Conservation (phyloP, 2,113 vertebrate species). For the Daboia siamensis region DNA sequence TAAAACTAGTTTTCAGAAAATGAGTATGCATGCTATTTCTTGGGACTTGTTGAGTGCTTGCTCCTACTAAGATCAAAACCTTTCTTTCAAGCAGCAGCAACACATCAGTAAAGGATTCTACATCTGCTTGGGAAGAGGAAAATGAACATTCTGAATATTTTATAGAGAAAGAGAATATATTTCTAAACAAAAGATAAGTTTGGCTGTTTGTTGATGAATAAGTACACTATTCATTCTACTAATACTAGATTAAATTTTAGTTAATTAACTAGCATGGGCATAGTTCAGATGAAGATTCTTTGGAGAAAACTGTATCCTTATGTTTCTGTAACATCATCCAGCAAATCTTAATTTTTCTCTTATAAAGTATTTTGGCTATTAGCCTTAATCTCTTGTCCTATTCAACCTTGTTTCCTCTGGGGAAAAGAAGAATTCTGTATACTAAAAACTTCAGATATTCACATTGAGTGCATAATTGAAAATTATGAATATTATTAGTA, state of each 20-base stretch:
- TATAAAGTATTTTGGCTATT: background rate
- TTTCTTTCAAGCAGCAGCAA: background rate
- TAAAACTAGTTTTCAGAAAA: background rate
- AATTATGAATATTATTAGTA: slow-evolving; percentile 52
- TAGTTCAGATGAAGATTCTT: background rate
- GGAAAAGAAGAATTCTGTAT: slow-evolving; percentile 10
- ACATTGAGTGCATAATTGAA: slow-evolving; percentile 1
- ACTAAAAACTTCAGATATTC: slow-evolving; percentile 8
- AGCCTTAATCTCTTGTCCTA: slow-evolving; percentile 25
- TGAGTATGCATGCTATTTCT: background rate
- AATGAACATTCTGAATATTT: background rate
- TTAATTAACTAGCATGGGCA: background rate
- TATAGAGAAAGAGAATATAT: background rate
- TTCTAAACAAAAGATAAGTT: fast-evolving
- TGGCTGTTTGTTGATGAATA: background rate
- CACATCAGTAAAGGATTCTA: background rate
- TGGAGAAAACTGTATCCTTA: background rate
- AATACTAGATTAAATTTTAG: background rate
- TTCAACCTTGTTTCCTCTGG: background rate
- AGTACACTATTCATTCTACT: background rate
- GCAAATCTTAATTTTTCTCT: background rate
- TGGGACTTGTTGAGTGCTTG: background rate
- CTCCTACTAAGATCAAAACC: background rate
- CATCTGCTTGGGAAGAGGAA: background rate
- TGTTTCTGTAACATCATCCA: background rate